These are phyloP conservation scores for Gephyroberyx darwinii DNA, from an alignment of 2,797 vertebrate genomes.

Conservation along the genomic window DNA sequence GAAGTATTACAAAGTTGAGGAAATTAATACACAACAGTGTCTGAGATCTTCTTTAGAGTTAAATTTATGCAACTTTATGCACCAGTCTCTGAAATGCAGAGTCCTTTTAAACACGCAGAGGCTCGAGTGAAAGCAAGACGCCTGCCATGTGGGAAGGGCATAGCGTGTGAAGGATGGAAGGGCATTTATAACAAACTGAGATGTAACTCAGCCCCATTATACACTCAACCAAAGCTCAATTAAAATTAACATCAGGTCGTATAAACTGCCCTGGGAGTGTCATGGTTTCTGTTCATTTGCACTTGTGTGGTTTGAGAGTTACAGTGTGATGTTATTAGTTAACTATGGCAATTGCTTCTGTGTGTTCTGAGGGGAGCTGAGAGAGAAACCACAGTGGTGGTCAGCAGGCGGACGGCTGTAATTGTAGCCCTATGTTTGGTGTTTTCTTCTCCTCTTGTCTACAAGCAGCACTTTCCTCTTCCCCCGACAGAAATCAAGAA, in stretches of 20 bases:
- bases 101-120: conserved; percentile 51
- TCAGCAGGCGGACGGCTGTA: conserved; percentile 6
- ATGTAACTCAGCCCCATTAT: conserved; percentile 50
- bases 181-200: conserved; percentile 50
- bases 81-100: conserved; percentile 17
- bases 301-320: conserved; percentile 48
- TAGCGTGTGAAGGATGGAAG: conserved; percentile 63
- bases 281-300: conserved; percentile 42
- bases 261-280: conserved; percentile 43
- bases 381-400: conserved; percentile 6
- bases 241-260: conserved; percentile 43
- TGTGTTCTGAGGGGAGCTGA: conserved; percentile 22
- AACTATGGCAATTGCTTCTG: conserved; percentile 47
- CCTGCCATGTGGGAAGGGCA: conserved; percentile 52
- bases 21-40: background rate
- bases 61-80: background rate
- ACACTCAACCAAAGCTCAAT: conserved; percentile 47
- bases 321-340: conserved; percentile 38
- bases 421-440: conserved; percentile 20
- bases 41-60: background rate
- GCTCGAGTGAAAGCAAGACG: conserved; percentile 55
- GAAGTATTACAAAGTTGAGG: background rate
- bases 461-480: conserved; percentile 1
- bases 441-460: conserved; percentile 10
- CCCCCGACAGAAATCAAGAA: background rate